phyloP scores from a whole-genome alignment of 2,797 vertebrate genomes.

The Sebastes baramenuke region DNA sequence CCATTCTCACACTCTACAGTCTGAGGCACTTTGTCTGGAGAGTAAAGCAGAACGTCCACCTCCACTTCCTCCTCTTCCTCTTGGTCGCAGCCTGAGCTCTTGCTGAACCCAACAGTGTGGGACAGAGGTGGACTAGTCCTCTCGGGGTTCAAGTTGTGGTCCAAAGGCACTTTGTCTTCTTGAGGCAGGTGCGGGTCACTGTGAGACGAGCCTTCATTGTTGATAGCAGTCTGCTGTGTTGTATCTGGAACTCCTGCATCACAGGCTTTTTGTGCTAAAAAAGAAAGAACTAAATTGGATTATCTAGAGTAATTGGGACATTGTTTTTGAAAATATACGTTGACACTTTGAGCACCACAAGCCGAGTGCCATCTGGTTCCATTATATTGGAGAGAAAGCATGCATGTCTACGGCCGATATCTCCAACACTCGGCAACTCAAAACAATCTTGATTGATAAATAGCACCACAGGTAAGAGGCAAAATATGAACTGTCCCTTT shows the following conservation, averaged over 20 bases:
- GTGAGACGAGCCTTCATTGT: not conserved
- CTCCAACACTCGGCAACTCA: no score
- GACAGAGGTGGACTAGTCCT: not conserved
- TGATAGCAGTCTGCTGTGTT: not conserved
- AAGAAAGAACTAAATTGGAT: not conserved
- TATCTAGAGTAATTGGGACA: not conserved
- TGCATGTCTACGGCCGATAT: no score
- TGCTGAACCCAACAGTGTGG: not conserved
- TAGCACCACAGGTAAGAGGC: no score
- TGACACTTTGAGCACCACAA: not conserved
- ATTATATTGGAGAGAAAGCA: not conserved
- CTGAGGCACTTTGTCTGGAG: constrained; percentile 27
- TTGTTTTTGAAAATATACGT: not conserved
- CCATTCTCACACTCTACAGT: not conserved
- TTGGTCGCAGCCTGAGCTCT: not conserved
- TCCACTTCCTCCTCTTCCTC: constrained; percentile 61
- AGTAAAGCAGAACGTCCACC: constrained; percentile 71
- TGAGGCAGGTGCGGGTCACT: not conserved
- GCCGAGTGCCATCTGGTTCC: not conserved
- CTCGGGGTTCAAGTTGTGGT: not conserved
- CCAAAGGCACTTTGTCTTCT: not conserved
- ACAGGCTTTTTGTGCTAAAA: not conserved
- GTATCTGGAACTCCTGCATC: not conserved
- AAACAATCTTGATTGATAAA: no score
- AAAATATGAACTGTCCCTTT: no score